Evolutionary conservation across 2,797 vertebrate genomes (phyloP), one percentile per base, ranked within the genome.

Genomic region (Phalloptychus januarius): DNA sequence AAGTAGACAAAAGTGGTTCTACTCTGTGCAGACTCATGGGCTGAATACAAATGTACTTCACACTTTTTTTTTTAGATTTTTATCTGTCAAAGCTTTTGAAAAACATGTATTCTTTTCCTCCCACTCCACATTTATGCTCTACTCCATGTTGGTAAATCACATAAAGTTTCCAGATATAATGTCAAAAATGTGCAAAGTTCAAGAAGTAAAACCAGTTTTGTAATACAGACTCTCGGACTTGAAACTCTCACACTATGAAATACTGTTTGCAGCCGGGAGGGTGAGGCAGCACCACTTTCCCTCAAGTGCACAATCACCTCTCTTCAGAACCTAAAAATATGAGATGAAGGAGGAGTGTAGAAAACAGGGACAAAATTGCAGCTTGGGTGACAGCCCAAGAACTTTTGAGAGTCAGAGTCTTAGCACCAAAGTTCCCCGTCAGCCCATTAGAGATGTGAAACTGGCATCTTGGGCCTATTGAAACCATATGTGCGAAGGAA

Each of bases 401-500:
- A 97, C 95, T 95, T 98, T 94, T 96, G 95, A 95, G 96, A 97
- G 97, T 98, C 97, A 95, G 96, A 97, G 96, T 97, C 97, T 97
- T 97, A 97, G 97, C 96, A 96, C 96, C 95, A 96, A 95, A 95
- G 96, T 97, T 97, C 96, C 96, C 96, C 96, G 97, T 98, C 98
- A 99, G 97, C 96, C 97, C 96, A 98, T 99, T 99, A 99, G 97
- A 96, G 97, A 98, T 96, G 96, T 96, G 96, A 97, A 96, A 96
- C 96, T 98, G 97, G 97, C 97, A 97, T 97, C 96, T 95, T 78
- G 93, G 92, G 92, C 94, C 96, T 98, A 99, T 99, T 99, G 96
- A 96, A 99, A 99, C 97, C 98, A 99, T 97, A 96, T 99, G 98
- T 97, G 97, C 88, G 77, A 95, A 98, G 96, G 97, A 99, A 99